These are phyloP conservation scores for Parambassis ranga DNA, from an alignment of 2,797 vertebrate species.

Conservation along the genomic window DNA sequence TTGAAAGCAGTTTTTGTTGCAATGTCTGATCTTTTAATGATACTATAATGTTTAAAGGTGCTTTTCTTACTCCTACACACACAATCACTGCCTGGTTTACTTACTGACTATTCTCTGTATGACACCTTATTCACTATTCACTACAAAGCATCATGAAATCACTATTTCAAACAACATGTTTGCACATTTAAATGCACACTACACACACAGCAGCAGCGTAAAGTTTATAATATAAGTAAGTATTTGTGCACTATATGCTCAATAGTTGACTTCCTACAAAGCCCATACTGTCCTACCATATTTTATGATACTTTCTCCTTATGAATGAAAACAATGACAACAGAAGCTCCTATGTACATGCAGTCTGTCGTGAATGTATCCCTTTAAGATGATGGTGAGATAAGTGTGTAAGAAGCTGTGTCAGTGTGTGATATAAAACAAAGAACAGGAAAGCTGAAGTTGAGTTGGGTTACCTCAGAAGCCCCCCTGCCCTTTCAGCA, in stretches of 20 bases:
- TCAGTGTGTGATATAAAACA: slow-evolving; percentile 9
- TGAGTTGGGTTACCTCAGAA: slow-evolving; percentile 76
- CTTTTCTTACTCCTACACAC: not conserved
- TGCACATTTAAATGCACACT: not conserved
- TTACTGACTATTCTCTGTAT: too few relatives aligned
- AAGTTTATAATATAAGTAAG: too few relatives aligned
- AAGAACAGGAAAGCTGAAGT: slow-evolving; percentile 1
- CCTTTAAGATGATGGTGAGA: slow-evolving; percentile 1
- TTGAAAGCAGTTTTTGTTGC: slow-evolving; percentile 4
- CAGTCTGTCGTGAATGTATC: not conserved
- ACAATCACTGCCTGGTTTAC: too few relatives aligned
- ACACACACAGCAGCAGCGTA: too few relatives aligned
- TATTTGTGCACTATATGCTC: not conserved
- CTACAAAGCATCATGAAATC: too few relatives aligned
- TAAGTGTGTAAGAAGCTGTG: slow-evolving; percentile 8
- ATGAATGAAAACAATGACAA: not conserved
- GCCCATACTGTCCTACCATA: not conserved
- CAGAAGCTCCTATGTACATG: not conserved
- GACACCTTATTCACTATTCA: not conserved
- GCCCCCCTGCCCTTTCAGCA: slow-evolving; percentile 83
- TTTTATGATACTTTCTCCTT: not conserved
- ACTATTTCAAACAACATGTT: too few relatives aligned
- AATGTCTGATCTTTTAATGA: not conserved
- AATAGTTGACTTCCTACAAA: not conserved
- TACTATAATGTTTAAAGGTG: not conserved